Conservation (phyloP, 2,113 vertebrate species). For the Rhynchopsitta pachyrhyncha region DNA sequence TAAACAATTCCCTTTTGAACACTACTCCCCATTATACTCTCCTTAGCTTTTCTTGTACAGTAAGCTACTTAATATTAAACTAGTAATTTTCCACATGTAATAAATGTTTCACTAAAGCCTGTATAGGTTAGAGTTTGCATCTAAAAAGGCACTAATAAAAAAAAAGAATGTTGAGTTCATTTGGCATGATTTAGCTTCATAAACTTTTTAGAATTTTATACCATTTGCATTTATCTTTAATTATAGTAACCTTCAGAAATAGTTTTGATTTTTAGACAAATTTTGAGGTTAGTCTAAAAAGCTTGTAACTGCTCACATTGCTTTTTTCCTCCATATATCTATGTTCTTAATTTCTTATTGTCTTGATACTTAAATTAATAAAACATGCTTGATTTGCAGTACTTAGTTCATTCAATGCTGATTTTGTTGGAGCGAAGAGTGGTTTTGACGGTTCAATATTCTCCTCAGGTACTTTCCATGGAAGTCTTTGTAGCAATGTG, state of each 20-base stretch:
- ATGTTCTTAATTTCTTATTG: slow-evolving; percentile 10
- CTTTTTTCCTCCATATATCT: neutral
- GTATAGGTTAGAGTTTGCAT: neutral
- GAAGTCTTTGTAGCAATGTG: accelerated
- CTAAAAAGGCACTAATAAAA: neutral
- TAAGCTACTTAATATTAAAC: neutral
- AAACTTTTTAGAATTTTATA: neutral
- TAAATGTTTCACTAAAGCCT: neutral
- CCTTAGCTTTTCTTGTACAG: neutral
- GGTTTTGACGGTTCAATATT: neutral
- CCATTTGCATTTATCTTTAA: slow-evolving; percentile 4
- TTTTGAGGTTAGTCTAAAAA: neutral
- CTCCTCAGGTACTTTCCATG: neutral
- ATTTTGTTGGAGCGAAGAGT: neutral
- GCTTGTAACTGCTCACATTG: neutral
- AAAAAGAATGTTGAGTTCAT: neutral
- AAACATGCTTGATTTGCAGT: neutral
- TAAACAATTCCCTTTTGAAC: neutral
- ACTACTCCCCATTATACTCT: neutral
- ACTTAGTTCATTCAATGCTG: neutral
- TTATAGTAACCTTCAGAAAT: neutral
- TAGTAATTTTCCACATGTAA: neutral
- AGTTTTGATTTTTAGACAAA: neutral
- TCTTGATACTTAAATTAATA: neutral
- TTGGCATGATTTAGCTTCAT: neutral